Evolutionary conservation across 2,113 vertebrate species (phyloP).

Genomic region (Aviceda subcristata): DNA sequence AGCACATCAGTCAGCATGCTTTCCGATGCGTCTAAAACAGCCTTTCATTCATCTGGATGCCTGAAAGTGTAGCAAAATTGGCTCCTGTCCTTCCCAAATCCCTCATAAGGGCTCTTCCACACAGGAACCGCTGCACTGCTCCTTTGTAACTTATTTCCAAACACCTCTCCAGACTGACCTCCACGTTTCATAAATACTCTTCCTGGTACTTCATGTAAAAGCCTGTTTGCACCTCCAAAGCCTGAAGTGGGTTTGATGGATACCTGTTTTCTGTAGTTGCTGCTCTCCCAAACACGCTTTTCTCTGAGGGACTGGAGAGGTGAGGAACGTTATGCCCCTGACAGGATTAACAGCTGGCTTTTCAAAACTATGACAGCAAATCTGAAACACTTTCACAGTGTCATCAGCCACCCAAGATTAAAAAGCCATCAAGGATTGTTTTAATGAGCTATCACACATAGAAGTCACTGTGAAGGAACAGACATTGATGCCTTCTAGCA

Average conservation of each 20-base stretch:
- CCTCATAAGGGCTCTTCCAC: not conserved
- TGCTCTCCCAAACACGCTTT: not conserved
- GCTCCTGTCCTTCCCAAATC: not conserved
- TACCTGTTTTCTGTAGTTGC: not conserved
- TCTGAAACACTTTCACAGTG: not conserved
- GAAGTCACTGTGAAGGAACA: not conserved
- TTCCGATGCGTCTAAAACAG: not conserved
- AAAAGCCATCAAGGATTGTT: slow-evolving; percentile 30
- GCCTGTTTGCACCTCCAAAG: not conserved
- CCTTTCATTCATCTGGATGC: not conserved
- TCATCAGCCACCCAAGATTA: not conserved
- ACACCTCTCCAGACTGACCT: not conserved
- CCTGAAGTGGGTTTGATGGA: not conserved
- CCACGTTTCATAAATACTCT: not conserved
- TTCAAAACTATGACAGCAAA: not conserved
- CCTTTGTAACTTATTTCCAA: not conserved
- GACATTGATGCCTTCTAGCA: slow-evolving; percentile 21
- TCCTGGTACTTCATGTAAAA: not conserved
- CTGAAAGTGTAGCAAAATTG: not conserved
- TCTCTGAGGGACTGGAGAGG: not conserved
- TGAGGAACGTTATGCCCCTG: not conserved
- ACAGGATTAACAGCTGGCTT: not conserved
- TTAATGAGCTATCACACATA: slow-evolving; percentile 34
- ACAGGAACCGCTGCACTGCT: not conserved
- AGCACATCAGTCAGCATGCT: not conserved